Conservation (phyloP, 2,113 vertebrate species). For the Tamias sibiricus region DNA sequence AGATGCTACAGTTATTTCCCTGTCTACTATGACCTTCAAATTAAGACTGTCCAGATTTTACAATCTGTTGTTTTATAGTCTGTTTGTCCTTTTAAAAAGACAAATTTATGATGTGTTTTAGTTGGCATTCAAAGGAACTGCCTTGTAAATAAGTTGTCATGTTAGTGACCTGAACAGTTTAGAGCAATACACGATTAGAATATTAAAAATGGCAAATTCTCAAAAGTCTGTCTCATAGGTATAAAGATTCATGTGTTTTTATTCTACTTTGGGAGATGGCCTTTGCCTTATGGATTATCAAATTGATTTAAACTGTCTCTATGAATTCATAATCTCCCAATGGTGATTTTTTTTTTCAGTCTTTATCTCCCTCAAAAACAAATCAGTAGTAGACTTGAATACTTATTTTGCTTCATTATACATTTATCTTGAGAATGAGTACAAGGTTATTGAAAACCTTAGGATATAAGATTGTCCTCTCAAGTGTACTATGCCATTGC, state of each 20-base stretch:
- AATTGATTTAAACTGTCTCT: neutral
- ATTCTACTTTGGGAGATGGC: neutral
- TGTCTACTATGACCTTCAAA: neutral
- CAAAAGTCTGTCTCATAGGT: neutral
- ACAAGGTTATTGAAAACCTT: neutral
- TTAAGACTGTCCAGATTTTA: neutral
- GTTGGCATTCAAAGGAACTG: neutral
- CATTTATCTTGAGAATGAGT: neutral
- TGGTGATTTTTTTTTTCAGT: neutral
- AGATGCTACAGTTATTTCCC: neutral
- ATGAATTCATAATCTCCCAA: neutral
- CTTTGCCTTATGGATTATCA: constrained; percentile 1
- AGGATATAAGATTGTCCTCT: neutral
- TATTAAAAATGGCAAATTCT: constrained; percentile 11
- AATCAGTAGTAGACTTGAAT: neutral
- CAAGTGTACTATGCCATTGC: neutral
- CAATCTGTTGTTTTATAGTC: neutral
- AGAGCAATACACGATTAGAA: neutral
- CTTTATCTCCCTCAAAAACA: neutral
- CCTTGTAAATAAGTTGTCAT: constrained; percentile 20
- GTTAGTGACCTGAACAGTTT: neutral
- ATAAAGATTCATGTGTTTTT: neutral
- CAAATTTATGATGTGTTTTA: constrained; percentile 1
- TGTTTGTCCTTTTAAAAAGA: neutral
- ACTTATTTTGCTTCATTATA: neutral